Conservation (phyloP, 2,113 vertebrate genomes). For the Scomber scombrus region DNA sequence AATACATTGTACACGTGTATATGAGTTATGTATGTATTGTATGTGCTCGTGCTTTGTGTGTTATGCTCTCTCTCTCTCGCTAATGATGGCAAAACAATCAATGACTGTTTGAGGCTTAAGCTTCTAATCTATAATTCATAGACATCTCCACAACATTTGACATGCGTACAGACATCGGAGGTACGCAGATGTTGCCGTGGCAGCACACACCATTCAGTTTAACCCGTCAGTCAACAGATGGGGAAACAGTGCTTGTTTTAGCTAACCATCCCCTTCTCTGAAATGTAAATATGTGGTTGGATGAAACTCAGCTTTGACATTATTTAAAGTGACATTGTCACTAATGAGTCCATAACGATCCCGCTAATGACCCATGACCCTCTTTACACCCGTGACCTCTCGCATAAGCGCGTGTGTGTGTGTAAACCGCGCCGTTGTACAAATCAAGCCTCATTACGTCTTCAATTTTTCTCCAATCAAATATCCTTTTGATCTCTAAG, state of each 20-base stretch:
- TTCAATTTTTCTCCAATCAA: slow-evolving; percentile 24
- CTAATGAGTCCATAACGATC: neutral
- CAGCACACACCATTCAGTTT: slow-evolving; percentile 26
- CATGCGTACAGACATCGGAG: slow-evolving; percentile 53
- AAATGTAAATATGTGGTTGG: neutral
- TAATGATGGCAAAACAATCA: slow-evolving; percentile 72
- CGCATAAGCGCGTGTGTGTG: neutral
- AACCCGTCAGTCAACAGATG: slow-evolving; percentile 40
- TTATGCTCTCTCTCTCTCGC: neutral
- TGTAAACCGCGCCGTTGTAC: neutral
- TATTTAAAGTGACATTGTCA: neutral
- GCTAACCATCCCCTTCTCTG: slow-evolving; percentile 1
- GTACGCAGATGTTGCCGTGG: slow-evolving; percentile 29
- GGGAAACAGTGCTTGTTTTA: slow-evolving; percentile 1
- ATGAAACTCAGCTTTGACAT: neutral
- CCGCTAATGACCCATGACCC: neutral
- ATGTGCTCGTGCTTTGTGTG: neutral
- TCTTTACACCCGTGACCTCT: neutral
- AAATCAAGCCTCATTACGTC: slow-evolving; percentile 26
- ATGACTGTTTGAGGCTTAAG: slow-evolving; percentile 60
- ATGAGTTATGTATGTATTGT: neutral
- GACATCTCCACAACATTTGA: slow-evolving; percentile 48
- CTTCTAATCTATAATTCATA: slow-evolving; percentile 81
- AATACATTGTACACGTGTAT: neutral
- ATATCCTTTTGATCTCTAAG: slow-evolving; percentile 38